Evolutionary conservation across 2,888 invertebrate species (phyloP).

Genomic region (Mystacides longicornis): DNA sequence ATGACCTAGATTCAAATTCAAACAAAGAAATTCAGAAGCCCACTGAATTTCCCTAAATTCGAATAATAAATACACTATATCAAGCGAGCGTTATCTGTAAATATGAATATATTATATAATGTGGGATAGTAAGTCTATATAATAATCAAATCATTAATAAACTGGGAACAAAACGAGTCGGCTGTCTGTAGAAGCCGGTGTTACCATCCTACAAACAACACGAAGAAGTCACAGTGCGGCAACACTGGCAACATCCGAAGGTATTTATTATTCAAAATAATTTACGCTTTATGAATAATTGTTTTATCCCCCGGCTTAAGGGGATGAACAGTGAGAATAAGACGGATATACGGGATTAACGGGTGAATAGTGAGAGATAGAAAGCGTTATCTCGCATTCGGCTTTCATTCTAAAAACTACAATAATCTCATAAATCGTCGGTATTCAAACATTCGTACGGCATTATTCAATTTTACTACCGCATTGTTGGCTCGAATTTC

Average conservation of each 20-base stretch:
- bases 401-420: neutral
- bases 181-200: neutral
- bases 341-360: too few relatives aligned
- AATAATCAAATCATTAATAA: neutral
- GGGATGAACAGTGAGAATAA: too few relatives aligned
- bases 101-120: too few relatives aligned
- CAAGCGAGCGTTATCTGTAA: too few relatives aligned
- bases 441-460: neutral
- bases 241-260: too few relatives aligned
- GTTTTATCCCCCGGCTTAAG: neutral
- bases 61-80: too few relatives aligned
- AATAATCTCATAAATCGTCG: neutral
- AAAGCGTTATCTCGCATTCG: too few relatives aligned
- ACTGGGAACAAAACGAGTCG: neutral
- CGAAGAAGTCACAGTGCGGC: neutral
- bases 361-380: too few relatives aligned
- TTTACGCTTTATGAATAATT: neutral
- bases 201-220: neutral
- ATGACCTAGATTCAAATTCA: too few relatives aligned
- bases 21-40: too few relatives aligned
- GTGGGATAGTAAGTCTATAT: too few relatives aligned
- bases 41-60: too few relatives aligned
- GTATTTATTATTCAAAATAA: conserved; percentile 1
- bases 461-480: neutral
- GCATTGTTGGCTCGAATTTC: neutral